Conservation (phyloP, 2,888 invertebrate species). For the Agrilus biguttatus region DNA sequence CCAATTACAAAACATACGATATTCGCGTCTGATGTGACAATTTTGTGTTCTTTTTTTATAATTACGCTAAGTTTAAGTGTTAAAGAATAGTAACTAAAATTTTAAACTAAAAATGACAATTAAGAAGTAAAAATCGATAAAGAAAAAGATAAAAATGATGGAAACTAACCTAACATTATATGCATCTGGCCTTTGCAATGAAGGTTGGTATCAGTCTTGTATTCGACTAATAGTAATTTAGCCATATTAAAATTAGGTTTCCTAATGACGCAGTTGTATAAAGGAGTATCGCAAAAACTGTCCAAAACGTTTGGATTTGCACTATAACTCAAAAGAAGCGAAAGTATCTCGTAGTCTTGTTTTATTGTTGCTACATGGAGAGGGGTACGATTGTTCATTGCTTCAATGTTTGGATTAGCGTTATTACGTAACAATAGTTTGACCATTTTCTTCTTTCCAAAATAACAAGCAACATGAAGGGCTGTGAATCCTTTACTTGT, state of each 20-base stretch:
- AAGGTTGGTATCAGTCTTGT: constrained; percentile 4
- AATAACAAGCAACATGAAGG: constrained; percentile 11
- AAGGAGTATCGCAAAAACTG: constrained; percentile 17
- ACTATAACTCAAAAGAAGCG: constrained; percentile 1
- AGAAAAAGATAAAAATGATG: background rate
- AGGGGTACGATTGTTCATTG: constrained; percentile 22
- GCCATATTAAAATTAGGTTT: constrained; percentile 1
- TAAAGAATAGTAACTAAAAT: too few species aligned
- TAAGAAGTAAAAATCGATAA: background rate
- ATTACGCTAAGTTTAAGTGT: too few species aligned
- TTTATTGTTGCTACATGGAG: constrained; percentile 10
- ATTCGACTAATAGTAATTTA: constrained; percentile 1
- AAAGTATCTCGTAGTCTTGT: background rate
- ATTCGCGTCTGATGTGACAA: too few species aligned
- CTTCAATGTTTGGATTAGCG: constrained; percentile 23
- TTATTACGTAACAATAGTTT: constrained; percentile 9
- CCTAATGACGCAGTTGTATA: constrained; percentile 5
- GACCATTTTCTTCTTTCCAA: constrained; percentile 8
- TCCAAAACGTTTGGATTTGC: constrained; percentile 3
- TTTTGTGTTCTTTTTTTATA: too few species aligned
- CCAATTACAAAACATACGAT: too few species aligned
- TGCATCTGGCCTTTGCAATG: background rate
- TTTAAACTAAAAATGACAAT: too few species aligned
- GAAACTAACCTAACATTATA: constrained; percentile 3
- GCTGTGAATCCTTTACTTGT: constrained; percentile 8